These are phyloP conservation scores for Caenorhabditis sp. DNA, from an alignment of 2,888 invertebrate species.

Conservation along the genomic window DNA sequence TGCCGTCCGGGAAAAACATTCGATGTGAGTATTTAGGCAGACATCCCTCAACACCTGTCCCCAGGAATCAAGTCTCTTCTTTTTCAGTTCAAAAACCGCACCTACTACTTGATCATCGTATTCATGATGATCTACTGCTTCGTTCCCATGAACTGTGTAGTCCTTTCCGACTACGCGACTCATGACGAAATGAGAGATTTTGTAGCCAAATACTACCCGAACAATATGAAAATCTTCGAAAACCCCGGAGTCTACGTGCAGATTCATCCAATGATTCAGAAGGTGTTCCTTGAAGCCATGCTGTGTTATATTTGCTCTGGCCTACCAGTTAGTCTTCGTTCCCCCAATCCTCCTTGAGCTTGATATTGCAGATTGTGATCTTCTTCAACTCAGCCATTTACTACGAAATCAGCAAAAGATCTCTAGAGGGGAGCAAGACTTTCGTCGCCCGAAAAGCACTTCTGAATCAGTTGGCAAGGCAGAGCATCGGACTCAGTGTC, in stretches of 20 bases:
- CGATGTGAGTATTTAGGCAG: not conserved
- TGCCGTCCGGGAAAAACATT: not conserved
- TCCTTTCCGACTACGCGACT: not conserved
- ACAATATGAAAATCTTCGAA: constrained; percentile 1
- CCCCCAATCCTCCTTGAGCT: too few relatives aligned
- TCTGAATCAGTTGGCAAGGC: not conserved
- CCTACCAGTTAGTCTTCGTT: not conserved
- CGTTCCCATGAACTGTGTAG: not conserved
- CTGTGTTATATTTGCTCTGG: not conserved
- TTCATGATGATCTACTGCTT: not conserved
- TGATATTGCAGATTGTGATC: not conserved
- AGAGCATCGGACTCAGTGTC: not conserved
- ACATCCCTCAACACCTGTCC: too few relatives aligned
- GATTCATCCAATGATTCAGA: not conserved
- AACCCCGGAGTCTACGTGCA: constrained; percentile 8
- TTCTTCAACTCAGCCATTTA: not conserved
- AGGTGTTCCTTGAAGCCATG: not conserved
- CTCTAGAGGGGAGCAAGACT: not conserved
- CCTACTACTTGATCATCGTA: not conserved
- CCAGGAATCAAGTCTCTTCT: not conserved
- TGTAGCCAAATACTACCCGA: not conserved
- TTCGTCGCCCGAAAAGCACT: not conserved
- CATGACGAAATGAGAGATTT: not conserved
- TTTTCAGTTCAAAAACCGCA: constrained; percentile 2
- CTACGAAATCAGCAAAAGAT: not conserved